Conservation (phyloP, 1,140 invertebrate genomes). For the Scylla paramamosain region DNA sequence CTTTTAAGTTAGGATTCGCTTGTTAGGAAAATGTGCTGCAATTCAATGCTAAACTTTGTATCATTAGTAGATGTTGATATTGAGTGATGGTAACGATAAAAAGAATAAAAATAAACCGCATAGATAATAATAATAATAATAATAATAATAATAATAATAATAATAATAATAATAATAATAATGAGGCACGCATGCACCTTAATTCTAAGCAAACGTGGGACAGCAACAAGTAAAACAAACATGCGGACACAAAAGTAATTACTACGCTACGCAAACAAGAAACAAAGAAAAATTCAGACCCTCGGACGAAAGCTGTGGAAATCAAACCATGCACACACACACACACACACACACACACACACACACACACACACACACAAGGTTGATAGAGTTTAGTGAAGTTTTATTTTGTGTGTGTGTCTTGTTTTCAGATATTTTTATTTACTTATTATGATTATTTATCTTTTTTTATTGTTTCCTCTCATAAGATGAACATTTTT, state of each 20-base stretch:
- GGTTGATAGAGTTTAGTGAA: too few species aligned
- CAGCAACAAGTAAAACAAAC: neutral
- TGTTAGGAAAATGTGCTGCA: too few species aligned
- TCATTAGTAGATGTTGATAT: too few species aligned
- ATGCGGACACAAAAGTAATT: neutral
- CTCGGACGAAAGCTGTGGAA: neutral
- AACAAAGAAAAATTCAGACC: too few species aligned
- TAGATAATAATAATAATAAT: neutral
- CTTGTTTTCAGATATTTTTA: neutral
- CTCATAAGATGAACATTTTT: too few species aligned
- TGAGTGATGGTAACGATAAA: neutral
- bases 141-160: constrained; percentile 26
- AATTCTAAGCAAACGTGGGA: neutral
- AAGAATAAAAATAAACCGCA: neutral
- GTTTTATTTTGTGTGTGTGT: neutral
- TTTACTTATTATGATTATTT: too few species aligned
- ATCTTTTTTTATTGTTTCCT: too few species aligned
- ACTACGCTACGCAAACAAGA: too few species aligned
- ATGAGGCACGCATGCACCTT: neutral
- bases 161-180: neutral
- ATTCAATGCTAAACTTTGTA: too few species aligned
- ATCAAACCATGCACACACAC: neutral
- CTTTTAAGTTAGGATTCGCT: too few species aligned
- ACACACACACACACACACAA: constrained; percentile 22
- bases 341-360: constrained; percentile 9